These are phyloP conservation scores for Cromileptes altivelis DNA, from an alignment of 2,113 vertebrate species.

Conservation along the genomic window DNA sequence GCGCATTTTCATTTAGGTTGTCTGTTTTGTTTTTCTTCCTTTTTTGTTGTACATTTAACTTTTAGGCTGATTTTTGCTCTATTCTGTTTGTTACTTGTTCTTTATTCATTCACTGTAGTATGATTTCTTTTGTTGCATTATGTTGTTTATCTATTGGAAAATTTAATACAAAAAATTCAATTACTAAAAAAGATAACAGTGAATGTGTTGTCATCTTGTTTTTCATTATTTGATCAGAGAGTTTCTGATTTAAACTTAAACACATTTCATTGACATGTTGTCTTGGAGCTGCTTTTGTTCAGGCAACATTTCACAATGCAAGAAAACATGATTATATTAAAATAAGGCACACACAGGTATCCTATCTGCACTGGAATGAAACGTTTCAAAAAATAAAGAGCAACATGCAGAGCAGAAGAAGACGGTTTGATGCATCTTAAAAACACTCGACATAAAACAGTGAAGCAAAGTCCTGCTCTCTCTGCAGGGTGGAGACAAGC, in stretches of 20 bases:
- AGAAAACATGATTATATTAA: neutral
- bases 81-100: too few species aligned
- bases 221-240: neutral
- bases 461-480: neutral
- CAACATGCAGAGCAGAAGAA: neutral
- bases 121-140: too few species aligned
- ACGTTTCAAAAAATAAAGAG: neutral
- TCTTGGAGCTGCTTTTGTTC: neutral
- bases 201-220: neutral
- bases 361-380: neutral
- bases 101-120: too few species aligned
- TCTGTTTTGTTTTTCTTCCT: too few species aligned
- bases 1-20: too few species aligned
- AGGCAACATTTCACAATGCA: neutral
- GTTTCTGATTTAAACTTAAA: neutral
- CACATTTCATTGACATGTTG: neutral
- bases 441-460: conserved; percentile 6
- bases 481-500: conserved; percentile 38
- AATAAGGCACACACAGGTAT: too few species aligned
- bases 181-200: too few species aligned
- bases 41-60: too few species aligned
- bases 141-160: too few species aligned
- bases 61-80: too few species aligned
- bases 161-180: too few species aligned
- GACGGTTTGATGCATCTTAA: neutral